Evolutionary conservation across 2,113 vertebrate genomes (phyloP).

Genomic region (Emydocephalus ijimae): DNA sequence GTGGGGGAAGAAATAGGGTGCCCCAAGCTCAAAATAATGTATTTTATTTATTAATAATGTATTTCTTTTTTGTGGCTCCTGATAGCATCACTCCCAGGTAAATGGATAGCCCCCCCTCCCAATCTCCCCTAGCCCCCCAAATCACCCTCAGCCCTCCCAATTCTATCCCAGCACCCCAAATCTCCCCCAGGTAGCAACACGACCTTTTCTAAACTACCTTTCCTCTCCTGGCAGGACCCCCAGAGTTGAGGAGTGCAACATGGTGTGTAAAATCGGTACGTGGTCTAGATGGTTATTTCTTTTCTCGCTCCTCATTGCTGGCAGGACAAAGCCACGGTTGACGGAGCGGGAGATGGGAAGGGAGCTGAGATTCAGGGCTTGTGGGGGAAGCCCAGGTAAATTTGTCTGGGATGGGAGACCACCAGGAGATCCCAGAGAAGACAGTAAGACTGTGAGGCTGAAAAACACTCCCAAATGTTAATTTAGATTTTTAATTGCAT

Average conservation of each 20-base stretch:
- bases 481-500: neutral
- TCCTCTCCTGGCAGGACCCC: neutral
- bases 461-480: neutral
- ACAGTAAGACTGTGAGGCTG: neutral
- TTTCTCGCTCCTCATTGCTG: neutral
- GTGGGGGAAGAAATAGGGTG: neutral
- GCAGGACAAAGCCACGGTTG: neutral
- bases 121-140: neutral
- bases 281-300: neutral
- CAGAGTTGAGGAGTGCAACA: neutral
- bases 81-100: neutral
- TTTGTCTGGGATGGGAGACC: neutral
- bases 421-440: neutral
- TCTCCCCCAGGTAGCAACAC: neutral
- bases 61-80: neutral
- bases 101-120: neutral
- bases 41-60: neutral
- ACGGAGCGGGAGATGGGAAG: neutral
- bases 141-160: no score
- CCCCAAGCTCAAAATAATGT: neutral
- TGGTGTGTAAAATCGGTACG: neutral
- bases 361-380: neutral
- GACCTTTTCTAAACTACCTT: neutral
- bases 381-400: neutral
- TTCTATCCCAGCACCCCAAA: no score